Evolutionary conservation across 2,888 invertebrate genomes (phyloP), one percentile per base, ranked within the genome.

Genomic region (Falcaria lacertinaria): DNA sequence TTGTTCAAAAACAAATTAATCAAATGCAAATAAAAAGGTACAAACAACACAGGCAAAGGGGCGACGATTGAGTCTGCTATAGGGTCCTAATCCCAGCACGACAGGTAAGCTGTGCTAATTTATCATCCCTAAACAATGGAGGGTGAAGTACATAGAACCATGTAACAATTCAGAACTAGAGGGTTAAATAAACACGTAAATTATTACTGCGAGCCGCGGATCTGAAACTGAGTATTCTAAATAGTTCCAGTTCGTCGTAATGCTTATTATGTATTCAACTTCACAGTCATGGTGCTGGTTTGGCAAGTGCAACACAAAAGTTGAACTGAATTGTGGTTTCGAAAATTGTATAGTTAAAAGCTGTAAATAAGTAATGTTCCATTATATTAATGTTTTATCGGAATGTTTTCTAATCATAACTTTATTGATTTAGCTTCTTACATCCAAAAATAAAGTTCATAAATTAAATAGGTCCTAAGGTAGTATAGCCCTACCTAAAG

Each of bases 91-190:
- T 84, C 86, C 86, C 59, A 54, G 62, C 58, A 43, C 71, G 83
- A 77, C 88, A 88, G 88, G 88, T 88, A 87, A 86, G 86, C 85
- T 76, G 54, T 46, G 69, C 80, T 84, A 86, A 88, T 88, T 88
- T 86, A 87, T 88, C 88, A 88, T 88, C 75, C 72, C 76, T 66
- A 76, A 85, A 87, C 87, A 88, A 88, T 76, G 80, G 78, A 68
- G 78, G 77, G 69, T 55, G 58, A 59, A 33, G 52, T 57, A 71
- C 61, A 73, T 70, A 65, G 54, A 54, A 53, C 60, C 71, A 68
- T 73, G 56, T 68, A 66, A 49, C 57, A 48, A 69, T 67, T 47
- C 51, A 50, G 56, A 69, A 73, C 66, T 74, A 73, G 72, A 71
- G 75, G 79, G 74, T 69, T 68, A 67, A 60, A 70, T 71, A 70